These are phyloP conservation scores for Poliocrania exsul DNA, from an alignment of 2,797 vertebrate species.

Conservation along the genomic window DNA sequence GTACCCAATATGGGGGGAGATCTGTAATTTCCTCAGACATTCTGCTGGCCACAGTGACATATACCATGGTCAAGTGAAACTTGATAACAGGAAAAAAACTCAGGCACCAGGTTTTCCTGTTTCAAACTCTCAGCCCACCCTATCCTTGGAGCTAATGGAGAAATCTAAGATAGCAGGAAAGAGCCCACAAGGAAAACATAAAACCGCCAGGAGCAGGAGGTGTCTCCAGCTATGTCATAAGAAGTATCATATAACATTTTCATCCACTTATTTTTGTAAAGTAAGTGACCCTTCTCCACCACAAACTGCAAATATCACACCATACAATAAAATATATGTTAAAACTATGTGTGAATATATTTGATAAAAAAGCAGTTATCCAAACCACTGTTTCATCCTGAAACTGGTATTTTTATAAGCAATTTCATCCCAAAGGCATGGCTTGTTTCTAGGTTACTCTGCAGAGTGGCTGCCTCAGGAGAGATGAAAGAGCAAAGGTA, in stretches of 20 bases:
- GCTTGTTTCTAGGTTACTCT: slow-evolving; percentile 18
- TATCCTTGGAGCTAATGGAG: slow-evolving; percentile 29
- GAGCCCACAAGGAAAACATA: slow-evolving; percentile 31
- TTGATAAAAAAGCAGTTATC: background rate
- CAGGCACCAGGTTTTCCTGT: slow-evolving; percentile 23
- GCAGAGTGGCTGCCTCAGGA: slow-evolving; percentile 6
- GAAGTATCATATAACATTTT: background rate
- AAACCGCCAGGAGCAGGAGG: background rate
- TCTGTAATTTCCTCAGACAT: background rate
- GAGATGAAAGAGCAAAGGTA: slow-evolving; percentile 49
- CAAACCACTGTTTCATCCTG: background rate
- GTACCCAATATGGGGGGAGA: background rate
- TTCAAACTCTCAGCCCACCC: background rate
- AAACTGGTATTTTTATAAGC: slow-evolving; percentile 2
- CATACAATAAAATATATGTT: background rate
- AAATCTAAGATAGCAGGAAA: slow-evolving; percentile 38
- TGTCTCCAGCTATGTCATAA: background rate
- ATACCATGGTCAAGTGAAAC: background rate
- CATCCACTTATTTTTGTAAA: background rate
- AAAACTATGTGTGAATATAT: background rate
- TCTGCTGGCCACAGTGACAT: background rate
- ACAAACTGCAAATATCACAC: background rate
- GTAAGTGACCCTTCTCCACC: background rate
- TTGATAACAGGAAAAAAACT: background rate
- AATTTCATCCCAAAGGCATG: background rate